Evolutionary conservation across 2,797 vertebrate genomes (phyloP).

Genomic region (Lacerta bilineata): DNA sequence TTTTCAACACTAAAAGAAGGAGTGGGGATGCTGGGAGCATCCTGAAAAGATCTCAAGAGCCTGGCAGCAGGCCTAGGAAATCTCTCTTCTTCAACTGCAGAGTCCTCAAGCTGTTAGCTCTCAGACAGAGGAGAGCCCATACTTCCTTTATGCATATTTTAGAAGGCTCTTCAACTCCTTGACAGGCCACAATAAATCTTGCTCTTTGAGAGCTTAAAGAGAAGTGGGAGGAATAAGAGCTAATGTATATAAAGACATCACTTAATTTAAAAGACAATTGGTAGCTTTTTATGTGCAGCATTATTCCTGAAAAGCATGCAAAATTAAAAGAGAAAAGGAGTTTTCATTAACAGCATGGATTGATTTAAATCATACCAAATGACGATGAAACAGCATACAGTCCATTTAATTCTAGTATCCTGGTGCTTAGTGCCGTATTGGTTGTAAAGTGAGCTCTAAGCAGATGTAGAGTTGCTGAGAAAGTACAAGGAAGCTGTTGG

Average conservation of each 20-base stretch:
- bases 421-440: conserved; percentile 57
- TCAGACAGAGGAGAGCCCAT: conserved; percentile 9
- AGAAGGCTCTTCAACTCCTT: conserved; percentile 26
- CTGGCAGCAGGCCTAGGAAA: conserved; percentile 28
- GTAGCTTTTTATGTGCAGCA: conserved; percentile 46
- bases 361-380: conserved; percentile 68
- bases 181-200: conserved; percentile 12
- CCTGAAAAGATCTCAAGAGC: conserved; percentile 21
- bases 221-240: conserved; percentile 27
- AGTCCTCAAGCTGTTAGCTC: conserved; percentile 24
- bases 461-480: conserved; percentile 35
- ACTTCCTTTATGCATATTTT: conserved; percentile 31
- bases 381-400: conserved; percentile 46
- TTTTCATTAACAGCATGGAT: conserved; percentile 47
- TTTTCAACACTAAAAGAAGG: background rate
- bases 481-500: conserved; percentile 56
- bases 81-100: conserved; percentile 1
- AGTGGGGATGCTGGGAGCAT: background rate
- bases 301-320: conserved; percentile 20
- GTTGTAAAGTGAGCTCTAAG: conserved; percentile 43
- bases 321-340: conserved; percentile 15
- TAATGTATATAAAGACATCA: conserved; percentile 41
- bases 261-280: conserved; percentile 33
- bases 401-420: conserved; percentile 57
- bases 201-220: conserved; percentile 22